A percentile compares a stretch with the other conserved stretches of the same genome.
Evolutionary conservation across 1,140 invertebrate species (phyloP).

Genomic region (Micrasema longulum): DNA sequence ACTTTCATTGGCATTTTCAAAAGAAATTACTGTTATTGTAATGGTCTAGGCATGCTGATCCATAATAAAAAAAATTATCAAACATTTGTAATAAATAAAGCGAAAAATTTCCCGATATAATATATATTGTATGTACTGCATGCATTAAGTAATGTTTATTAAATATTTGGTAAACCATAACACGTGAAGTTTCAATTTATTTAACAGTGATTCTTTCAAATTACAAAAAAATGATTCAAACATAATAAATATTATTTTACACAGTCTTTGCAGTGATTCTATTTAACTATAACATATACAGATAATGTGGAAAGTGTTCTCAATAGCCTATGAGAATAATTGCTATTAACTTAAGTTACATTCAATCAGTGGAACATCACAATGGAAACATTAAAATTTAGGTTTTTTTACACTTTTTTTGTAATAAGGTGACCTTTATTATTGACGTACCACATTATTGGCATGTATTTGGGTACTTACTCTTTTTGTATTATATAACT

Average conservation of each 20-base stretch:
- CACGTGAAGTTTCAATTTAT: conserved; percentile 21
- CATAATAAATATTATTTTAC: not conserved
- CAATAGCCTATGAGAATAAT: too few relatives aligned
- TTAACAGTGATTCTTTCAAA: conserved; percentile 24
- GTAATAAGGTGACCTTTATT: too few relatives aligned
- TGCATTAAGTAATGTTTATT: conserved; percentile 45
- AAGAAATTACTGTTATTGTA: conserved; percentile 48
- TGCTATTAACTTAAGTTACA: too few relatives aligned
- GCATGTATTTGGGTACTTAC: too few relatives aligned
- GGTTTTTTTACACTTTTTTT: too few relatives aligned
- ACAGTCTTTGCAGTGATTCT: conserved; percentile 17
- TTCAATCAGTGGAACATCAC: too few relatives aligned
- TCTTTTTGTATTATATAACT: too few relatives aligned
- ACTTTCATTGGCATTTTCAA: conserved; percentile 49
- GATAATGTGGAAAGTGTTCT: too few relatives aligned
- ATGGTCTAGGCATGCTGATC: conserved; percentile 54
- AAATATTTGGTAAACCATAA: conserved; percentile 3
- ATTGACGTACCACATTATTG: too few relatives aligned
- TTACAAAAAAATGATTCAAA: not conserved
- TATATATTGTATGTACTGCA: conserved; percentile 48
- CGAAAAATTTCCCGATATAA: conserved; percentile 48
- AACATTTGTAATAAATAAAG: conserved; percentile 53
- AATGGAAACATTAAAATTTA: too few relatives aligned
- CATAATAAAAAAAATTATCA: conserved; percentile 52
- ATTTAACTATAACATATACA: conserved; percentile 3